Evolutionary conservation across 2,113 vertebrate genomes (phyloP).

Genomic region (Zosterops borbonicus): DNA sequence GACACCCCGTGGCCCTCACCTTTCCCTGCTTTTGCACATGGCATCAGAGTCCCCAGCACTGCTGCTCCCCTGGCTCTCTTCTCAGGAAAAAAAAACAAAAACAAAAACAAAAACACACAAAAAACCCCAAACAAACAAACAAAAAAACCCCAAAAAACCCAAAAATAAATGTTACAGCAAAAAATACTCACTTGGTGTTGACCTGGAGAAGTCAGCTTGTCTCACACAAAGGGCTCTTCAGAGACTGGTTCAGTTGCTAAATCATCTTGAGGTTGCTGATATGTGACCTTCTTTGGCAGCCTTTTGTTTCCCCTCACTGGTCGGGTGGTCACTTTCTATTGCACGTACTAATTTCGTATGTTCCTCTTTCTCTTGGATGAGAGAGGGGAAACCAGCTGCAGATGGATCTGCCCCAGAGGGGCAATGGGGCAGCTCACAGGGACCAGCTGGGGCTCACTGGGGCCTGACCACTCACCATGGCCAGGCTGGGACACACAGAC

Average conservation of each 20-base stretch:
- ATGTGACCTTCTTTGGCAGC: not conserved
- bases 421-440: rapidly evolving
- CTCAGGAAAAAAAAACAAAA: not conserved
- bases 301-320: not conserved
- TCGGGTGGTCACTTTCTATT: not conserved
- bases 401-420: rapidly evolving
- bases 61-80: not conserved
- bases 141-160: not conserved
- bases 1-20: rapidly evolving
- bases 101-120: not conserved
- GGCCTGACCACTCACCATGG: rapidly evolving
- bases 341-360: no score
- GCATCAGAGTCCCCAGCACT: not conserved
- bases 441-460: not conserved
- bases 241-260: not conserved
- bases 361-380: no score
- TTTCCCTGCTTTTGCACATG: not conserved
- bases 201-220: not conserved
- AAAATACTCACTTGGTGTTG: not conserved
- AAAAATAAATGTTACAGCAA: not conserved
- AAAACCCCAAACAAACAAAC: not conserved
- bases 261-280: rapidly evolving
- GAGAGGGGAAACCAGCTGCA: not conserved
- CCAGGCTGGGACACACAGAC: rapidly evolving
- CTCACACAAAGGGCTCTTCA: rapidly evolving